Conservation (phyloP, 2,113 vertebrate species). For the Ammodytes marinus region DNA sequence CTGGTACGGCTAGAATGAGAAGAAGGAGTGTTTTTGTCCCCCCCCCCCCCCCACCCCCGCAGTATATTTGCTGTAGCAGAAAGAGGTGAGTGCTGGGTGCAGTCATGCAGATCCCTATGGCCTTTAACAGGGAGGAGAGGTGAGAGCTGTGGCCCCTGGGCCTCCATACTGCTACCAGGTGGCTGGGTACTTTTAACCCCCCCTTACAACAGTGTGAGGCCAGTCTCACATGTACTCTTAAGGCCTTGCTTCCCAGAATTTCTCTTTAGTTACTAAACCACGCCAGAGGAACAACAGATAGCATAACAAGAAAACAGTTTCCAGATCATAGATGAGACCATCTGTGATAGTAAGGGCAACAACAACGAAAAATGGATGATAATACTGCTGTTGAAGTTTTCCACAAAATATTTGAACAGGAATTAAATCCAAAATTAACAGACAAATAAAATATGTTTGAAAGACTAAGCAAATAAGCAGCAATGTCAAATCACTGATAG, state of each 20-base stretch:
- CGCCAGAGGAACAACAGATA: slow-evolving; percentile 13
- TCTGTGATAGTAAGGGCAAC: background rate
- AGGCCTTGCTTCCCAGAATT: slow-evolving; percentile 17
- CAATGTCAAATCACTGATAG: background rate
- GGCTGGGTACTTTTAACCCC: slow-evolving; percentile 34
- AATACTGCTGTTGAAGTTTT: background rate
- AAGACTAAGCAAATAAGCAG: background rate
- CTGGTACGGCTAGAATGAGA: slow-evolving; percentile 45
- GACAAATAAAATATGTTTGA: background rate
- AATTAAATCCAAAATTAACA: background rate
- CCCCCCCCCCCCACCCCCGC: background rate
- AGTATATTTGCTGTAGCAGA: slow-evolving; percentile 40
- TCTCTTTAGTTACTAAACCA: slow-evolving; percentile 31
- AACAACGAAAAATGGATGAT: background rate
- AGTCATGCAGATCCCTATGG: slow-evolving; percentile 62
- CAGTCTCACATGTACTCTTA: slow-evolving; percentile 31
- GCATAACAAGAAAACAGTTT: background rate
- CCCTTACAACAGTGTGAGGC: slow-evolving; percentile 6
- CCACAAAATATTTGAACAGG: background rate
- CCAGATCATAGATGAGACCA: background rate
- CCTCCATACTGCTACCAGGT: slow-evolving; percentile 62
- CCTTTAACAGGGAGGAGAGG: slow-evolving; percentile 48
- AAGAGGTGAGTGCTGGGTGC: slow-evolving; percentile 34
- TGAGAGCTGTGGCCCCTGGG: slow-evolving; percentile 50
- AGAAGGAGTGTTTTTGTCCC: slow-evolving; percentile 32